A percentile compares a stretch with the other conserved stretches of the same genome.
These are phyloP conservation scores for Thereva nobilitata DNA, from an alignment of 2,888 invertebrate species.

Conservation along the genomic window DNA sequence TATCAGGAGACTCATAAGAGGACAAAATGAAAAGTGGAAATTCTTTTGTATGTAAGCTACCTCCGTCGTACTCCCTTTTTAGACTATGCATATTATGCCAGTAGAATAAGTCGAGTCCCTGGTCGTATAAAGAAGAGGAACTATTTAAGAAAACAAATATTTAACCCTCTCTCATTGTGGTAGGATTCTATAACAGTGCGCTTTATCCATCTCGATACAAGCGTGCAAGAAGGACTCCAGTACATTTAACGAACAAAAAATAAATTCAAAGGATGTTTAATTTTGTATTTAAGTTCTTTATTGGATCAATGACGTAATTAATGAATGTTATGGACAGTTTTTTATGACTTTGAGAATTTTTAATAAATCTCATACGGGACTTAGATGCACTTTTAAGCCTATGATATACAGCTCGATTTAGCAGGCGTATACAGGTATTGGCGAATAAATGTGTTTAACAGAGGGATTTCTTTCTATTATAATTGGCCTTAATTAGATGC, in stretches of 20 bases:
- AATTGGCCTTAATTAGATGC: too few relatives aligned
- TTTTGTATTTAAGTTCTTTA: conserved; percentile 43
- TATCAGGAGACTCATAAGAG: conserved; percentile 32
- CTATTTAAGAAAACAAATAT: conserved; percentile 44
- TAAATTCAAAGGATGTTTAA: conserved; percentile 42
- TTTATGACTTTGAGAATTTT: conserved; percentile 41
- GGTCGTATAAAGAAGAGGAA: conserved; percentile 36
- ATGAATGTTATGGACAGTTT: conserved; percentile 29
- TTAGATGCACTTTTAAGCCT: conserved; percentile 14
- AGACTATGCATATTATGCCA: background rate
- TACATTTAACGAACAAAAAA: conserved; percentile 9
- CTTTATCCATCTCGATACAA: conserved; percentile 16
- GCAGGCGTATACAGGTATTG: too few relatives aligned
- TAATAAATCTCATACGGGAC: conserved; percentile 37
- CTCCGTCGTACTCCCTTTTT: background rate
- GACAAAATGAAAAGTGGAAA: background rate
- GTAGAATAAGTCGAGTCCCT: conserved; percentile 31
- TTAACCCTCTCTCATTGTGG: conserved; percentile 41
- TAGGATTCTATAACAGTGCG: conserved; percentile 38
- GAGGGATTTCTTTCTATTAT: too few relatives aligned
- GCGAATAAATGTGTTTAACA: too few relatives aligned
- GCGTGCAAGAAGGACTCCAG: conserved; percentile 17
- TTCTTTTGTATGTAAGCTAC: background rate
- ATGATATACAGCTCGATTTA: too few relatives aligned
- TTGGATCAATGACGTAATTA: conserved; percentile 44